phyloP scores from a whole-genome alignment of 2,113 vertebrate species.

The Rhizomys pruinosus region DNA sequence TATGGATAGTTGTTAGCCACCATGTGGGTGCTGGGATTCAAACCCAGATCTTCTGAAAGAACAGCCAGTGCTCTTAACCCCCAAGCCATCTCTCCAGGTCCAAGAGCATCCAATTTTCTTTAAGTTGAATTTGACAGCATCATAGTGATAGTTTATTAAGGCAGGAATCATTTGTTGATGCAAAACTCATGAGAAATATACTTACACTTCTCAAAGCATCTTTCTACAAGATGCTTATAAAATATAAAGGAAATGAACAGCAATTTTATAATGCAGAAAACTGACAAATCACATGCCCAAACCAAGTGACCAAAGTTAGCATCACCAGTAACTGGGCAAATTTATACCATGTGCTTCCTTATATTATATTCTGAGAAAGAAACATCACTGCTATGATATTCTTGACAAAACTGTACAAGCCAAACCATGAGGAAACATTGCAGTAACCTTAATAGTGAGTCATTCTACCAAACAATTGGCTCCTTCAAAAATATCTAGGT shows the following conservation, averaged over 20 bases:
- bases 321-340: background rate
- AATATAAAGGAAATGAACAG: slow-evolving; percentile 22
- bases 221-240: slow-evolving; percentile 17
- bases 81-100: no score
- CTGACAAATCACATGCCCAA: background rate
- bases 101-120: background rate
- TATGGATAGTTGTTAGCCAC: no score
- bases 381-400: background rate
- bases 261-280: background rate
- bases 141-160: background rate
- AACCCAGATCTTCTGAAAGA: no score
- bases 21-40: no score
- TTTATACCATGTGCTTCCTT: background rate
- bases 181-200: slow-evolving; percentile 30
- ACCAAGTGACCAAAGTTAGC: slow-evolving; percentile 12
- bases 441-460: slow-evolving; percentile 1
- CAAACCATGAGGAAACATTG: background rate
- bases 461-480: background rate
- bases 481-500: background rate
- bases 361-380: background rate
- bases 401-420: background rate
- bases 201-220: background rate
- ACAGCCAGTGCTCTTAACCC: no score
- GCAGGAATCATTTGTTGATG: background rate
- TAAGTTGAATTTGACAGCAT: background rate